Base-by-base conservation (phyloP, 1,140 invertebrate genomes). In the Drosophila insularis region DNA sequence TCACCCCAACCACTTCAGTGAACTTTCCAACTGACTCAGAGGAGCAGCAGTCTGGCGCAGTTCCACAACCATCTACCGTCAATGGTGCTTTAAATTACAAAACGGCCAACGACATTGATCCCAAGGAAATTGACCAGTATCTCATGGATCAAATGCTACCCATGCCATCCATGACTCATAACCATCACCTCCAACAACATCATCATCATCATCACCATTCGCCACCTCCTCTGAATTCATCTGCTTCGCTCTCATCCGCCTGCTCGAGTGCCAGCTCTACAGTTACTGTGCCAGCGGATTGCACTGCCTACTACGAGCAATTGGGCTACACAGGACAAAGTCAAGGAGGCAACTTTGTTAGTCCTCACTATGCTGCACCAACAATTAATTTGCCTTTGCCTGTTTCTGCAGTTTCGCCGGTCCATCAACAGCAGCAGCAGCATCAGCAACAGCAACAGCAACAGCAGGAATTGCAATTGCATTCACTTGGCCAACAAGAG, bases 101-200 rank as follows among this genome's bases (percentile, higher is more conserved):
- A 67, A 62, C 74, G 65, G 61, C 66, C 50, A 73, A 61, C 59
- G 89, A 92, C 78, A 91, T 92, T 78, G 91, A 92, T 86, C 89
- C 87, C 55, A 91, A 92, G 74, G 90, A 91, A 89, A 90, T 92
- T 67, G 91, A 92, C 80, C 91, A 92, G 89, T 92, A 92, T 82
- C 80, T 92, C 61, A 91, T 90, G 87, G 90, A 91, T 91, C 90
- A 91, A 80, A 89, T 90, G 86, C 67, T 89, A 70, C 90, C 90
- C 59, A 72, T 91, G 31, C 63, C 77, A 70, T 8, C 43, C 4
- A 50, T 50, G 43, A 50, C 8, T 17, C 43, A 46, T 46, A 8
- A 50, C 43, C 78, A 76, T 21, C 81, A 86, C 55, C 78, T 78
- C 35, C 39, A 35, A 4, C 68, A 19, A 0, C 74, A 53, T 32